phyloP scores from a whole-genome alignment of 2,113 vertebrate species.

The Gambusia affinis region DNA sequence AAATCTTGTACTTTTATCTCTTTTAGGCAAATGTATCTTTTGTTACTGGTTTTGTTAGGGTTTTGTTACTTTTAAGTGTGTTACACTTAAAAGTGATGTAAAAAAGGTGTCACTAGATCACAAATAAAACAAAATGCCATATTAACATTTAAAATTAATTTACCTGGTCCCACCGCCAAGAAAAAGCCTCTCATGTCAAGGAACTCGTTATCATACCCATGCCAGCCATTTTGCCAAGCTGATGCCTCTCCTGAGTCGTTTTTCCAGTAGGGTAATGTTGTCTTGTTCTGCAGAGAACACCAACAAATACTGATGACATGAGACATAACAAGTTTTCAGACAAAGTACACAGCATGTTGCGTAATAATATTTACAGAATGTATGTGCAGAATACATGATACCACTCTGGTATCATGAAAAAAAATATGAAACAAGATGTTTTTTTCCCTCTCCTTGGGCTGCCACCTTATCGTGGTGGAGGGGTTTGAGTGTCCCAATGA shows the following conservation, averaged over 20 bases:
- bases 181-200: conserved; percentile 93
- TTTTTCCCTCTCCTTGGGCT: too few species aligned
- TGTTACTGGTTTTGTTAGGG: neutral
- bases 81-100: neutral
- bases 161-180: conserved; percentile 91
- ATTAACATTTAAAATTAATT: neutral
- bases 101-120: neutral
- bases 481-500: too few species aligned
- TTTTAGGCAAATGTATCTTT: neutral
- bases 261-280: conserved; percentile 89
- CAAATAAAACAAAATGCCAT: neutral
- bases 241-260: conserved; percentile 81
- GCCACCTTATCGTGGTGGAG: too few species aligned
- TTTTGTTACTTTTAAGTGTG: too few species aligned
- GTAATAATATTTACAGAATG: neutral
- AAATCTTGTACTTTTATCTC: too few species aligned
- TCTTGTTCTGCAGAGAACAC: conserved; percentile 81
- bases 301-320: neutral
- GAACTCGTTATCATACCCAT: conserved; percentile 94
- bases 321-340: neutral
- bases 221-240: conserved; percentile 94
- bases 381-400: neutral
- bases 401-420: neutral
- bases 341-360: neutral
- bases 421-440: too few species aligned